Evolutionary conservation across 53 echinoderm and acorn worm species (phyloP).

Genomic region (Holothuria leucospilota): DNA sequence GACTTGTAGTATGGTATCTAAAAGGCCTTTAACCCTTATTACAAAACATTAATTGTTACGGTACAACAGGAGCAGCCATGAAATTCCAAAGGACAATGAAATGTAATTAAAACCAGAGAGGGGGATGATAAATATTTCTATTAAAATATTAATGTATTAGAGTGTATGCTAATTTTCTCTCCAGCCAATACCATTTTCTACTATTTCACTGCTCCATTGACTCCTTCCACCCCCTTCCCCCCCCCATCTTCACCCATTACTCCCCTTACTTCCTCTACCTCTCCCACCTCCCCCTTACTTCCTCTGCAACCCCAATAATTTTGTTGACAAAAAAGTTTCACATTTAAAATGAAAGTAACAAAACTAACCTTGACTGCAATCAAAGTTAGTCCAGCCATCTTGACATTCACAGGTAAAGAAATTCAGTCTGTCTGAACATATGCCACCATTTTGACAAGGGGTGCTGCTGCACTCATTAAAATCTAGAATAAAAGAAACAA

Average conservation of each 20-base stretch:
- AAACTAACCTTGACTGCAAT: slow-evolving; percentile 12
- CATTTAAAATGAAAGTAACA: background rate
- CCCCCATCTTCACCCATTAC: background rate
- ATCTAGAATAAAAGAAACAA: slow-evolving; percentile 46
- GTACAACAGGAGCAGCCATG: no score
- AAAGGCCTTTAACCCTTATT: no score
- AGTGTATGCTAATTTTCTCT: background rate
- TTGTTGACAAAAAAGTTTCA: no score
- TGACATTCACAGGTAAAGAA: slow-evolving; percentile 72
- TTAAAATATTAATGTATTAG: no score
- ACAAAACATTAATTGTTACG: no score
- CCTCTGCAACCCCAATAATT: no score
- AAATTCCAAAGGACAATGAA: no score
- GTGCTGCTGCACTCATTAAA: slow-evolving; percentile 59
- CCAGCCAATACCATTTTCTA: background rate
- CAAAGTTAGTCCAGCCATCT: slow-evolving; percentile 52
- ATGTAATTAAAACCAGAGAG: no score
- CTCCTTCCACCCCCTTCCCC: background rate
- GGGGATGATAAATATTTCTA: no score
- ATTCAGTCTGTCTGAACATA: slow-evolving; percentile 64
- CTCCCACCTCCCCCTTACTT: no score
- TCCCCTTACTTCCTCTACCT: background rate
- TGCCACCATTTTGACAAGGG: slow-evolving; percentile 63
- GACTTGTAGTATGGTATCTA: no score
- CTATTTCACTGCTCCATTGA: background rate